Evolutionary conservation across 2,797 vertebrate genomes (phyloP), one percentile per base, ranked within the genome.

Genomic region (Carapus acus): DNA sequence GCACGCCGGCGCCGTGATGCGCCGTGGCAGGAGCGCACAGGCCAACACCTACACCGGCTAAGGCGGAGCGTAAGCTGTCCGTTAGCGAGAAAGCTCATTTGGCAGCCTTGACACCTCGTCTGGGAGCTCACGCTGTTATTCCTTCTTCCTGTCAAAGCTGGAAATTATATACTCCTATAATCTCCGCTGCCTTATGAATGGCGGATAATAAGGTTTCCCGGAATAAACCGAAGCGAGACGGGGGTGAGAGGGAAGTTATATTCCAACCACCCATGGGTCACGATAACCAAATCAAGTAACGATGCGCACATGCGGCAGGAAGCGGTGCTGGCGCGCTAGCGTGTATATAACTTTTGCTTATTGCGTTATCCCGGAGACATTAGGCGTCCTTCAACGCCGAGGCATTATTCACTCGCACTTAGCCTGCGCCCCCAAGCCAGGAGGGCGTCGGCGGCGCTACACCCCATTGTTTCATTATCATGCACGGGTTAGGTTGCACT

Each of bases 161-260:
- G 40, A 72, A 81, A 78, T 79, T 65, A 79, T 76, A 78, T 57
- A 77, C 64, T 77, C 61, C 42, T 65, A 54, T 83, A 81, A 84
- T 82, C 74, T 78, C 58, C 40, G 50, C 55, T 33, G 57, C 60
- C 55, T 67, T 77, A 68, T 63, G 58, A 70, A 68, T 37, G 58
- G 40, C 17, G 44, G 45, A 71, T 75, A 78, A 71, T 78, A 74
- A 76, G 60, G 45, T 49, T 65, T 50, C 36, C 51, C 57, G 59
- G 65, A 76, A 63, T 48, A 44, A 72, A 51, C n/a, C 22, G 41
- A 46, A 60, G 43, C 65, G 42, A 71, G 29, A 64, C 43, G 3
- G 64, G 58, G 54, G 55, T 29, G 51, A 62, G 38, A 43, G 47
- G 33, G 38, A 44, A 63, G 56, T 53, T 53, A 51, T 27, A 64